Conservation (phyloP, 92 coral and sea anemone genomes). For the Parazoanthus atlanticus region DNA sequence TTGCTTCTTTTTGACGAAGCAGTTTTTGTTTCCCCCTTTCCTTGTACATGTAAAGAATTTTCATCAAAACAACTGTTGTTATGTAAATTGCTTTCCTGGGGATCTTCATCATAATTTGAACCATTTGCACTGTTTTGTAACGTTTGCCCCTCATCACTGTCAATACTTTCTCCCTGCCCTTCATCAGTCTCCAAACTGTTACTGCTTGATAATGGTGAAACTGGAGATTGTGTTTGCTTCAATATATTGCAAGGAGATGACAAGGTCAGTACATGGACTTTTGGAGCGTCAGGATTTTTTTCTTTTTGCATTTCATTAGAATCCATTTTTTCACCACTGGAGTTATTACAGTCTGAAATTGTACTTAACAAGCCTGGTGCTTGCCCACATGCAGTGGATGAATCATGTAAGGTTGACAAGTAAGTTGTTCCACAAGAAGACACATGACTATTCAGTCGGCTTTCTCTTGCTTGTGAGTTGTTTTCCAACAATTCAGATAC, state of each 20-base stretch:
- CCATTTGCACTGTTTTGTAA: constrained; percentile 4
- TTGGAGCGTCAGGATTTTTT: not conserved
- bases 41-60: not conserved
- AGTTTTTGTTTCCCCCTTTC: not conserved
- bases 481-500: not conserved
- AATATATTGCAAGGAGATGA: not conserved
- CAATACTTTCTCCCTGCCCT: constrained; percentile 33
- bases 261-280: not conserved
- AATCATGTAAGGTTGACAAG: not conserved
- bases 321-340: not conserved
- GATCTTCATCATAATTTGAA: constrained; percentile 7
- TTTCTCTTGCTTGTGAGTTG: not conserved
- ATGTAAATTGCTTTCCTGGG: not conserved
- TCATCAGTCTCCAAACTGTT: constrained; percentile 38
- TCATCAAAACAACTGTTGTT: not conserved
- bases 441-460: not conserved
- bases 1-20: constrained; percentile 6
- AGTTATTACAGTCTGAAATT: not conserved
- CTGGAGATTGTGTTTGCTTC: not conserved
- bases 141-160: constrained; percentile 25
- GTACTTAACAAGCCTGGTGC: not conserved
- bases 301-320: not conserved
- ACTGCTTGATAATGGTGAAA: constrained; percentile 17
- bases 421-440: not conserved
- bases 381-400: not conserved